A percentile compares a stretch with the other conserved stretches of the same genome.
These are phyloP conservation scores for Melanerpes formicivorus DNA, from an alignment of 2,113 vertebrate species.

Conservation along the genomic window DNA sequence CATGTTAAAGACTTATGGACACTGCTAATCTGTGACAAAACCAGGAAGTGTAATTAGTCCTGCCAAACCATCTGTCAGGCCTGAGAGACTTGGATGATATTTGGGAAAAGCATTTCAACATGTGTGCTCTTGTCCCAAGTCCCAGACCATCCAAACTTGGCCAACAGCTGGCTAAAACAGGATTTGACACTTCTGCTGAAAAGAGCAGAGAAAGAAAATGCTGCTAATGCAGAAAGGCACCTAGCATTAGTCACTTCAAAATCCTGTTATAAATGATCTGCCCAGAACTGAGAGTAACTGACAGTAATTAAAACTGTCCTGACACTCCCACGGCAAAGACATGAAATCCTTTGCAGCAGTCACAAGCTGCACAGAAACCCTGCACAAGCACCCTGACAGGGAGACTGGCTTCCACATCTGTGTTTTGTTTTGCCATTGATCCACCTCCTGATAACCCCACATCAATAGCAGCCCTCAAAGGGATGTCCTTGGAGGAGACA, in stretches of 20 bases:
- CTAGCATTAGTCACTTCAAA: background rate
- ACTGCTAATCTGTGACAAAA: slow-evolving; percentile 38
- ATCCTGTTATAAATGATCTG: background rate
- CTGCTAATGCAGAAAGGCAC: background rate
- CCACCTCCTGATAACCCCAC: background rate
- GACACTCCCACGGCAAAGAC: slow-evolving; percentile 8
- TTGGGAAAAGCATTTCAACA: slow-evolving; percentile 47
- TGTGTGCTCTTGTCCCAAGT: background rate
- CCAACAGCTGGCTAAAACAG: slow-evolving; percentile 13
- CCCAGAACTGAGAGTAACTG: background rate
- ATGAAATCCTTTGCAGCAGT: background rate
- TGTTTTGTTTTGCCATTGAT: background rate
- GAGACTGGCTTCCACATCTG: background rate
- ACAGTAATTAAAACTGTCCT: slow-evolving; percentile 36
- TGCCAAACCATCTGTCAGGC: slow-evolving; percentile 52
- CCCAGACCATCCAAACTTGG: slow-evolving; percentile 7
- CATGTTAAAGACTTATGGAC: background rate
- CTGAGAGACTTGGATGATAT: slow-evolving; percentile 49
- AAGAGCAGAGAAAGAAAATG: slow-evolving; percentile 6
- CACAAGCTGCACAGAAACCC: slow-evolving; percentile 19
- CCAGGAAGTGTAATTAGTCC: slow-evolving; percentile 28
- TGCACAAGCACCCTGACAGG: background rate
- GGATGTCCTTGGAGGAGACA: background rate
- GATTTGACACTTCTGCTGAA: slow-evolving; percentile 6
- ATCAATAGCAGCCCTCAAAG: background rate